Evolutionary conservation across 2,797 vertebrate genomes (phyloP), one percentile per base, ranked within the genome.

Genomic region (Hybognathus amarus): DNA sequence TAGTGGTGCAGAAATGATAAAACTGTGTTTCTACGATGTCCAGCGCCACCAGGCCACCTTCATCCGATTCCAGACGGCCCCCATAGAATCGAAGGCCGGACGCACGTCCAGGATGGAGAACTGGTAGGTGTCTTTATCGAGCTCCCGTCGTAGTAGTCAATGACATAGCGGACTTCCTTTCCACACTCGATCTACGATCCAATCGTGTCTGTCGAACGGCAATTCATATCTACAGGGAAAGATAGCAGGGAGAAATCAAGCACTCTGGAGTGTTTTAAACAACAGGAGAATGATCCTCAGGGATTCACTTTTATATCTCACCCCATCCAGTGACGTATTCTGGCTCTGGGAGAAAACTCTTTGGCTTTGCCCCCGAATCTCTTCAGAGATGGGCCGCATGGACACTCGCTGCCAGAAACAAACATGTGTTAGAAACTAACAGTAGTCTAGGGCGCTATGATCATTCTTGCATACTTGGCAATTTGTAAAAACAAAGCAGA

Each of bases 11-110:
- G 24, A 50, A n/a, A 24, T 63, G 13, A 6, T 71, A 74, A 38
- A n/a, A 47, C 24, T 68, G 27, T 54, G 61, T 45, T 47, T 87
- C 93, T 93, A 98, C 0, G 97, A 99, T 69, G 96, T 97, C 97
- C 97, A 99, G 83, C 97, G 95, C 98, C 97, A 99, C 96, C 97
- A 98, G 54, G 97, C 94, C 45, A 99, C 97, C 91, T 96, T 99
- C 95, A 96, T 96, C 73, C 98, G 95, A 91, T 99, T 97, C 97
- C 97, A 99, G 4, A 98, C 95, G 0, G 97, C 97, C 0, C 88
- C 94, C 13, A 99, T 50, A 2, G 97, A 98, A 92, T 99, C 98
- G 4, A 96, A 93, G 0, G 98, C 97, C 0, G 98, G 98, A 47
- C 98, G 97, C 15, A 99, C 98, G 0, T 99, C 98, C 90, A 99